Conservation (phyloP, 2,888 invertebrate species). For the Ochlodes sylvanus region DNA sequence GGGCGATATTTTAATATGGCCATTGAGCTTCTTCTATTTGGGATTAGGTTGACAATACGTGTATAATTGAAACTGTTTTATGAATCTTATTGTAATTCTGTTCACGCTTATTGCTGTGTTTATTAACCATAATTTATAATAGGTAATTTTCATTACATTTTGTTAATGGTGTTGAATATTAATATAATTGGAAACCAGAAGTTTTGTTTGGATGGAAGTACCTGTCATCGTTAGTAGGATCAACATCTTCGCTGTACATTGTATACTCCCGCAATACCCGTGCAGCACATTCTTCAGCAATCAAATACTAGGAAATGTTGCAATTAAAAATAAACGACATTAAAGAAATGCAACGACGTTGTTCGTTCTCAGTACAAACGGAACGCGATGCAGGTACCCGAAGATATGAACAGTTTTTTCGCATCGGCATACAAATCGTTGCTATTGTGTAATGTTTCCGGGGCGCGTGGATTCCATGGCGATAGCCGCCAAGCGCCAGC, state of each 20-base stretch:
- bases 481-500: background rate
- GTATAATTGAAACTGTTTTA: constrained; percentile 18
- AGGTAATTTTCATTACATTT: background rate
- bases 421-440: constrained; percentile 42
- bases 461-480: constrained; percentile 4
- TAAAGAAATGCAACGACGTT: constrained; percentile 13
- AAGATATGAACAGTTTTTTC: constrained; percentile 37
- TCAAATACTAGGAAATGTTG: too few species aligned
- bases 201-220: too few species aligned
- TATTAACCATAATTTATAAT: constrained; percentile 15
- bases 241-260: too few species aligned
- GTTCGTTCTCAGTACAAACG: constrained; percentile 20
- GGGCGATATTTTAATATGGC: constrained; percentile 44
- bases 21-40: constrained; percentile 28
- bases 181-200: background rate
- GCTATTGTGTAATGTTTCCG: constrained; percentile 38
- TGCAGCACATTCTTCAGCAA: too few species aligned
- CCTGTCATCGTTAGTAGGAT: too few species aligned
- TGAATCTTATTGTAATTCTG: constrained; percentile 21
- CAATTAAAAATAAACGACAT: constrained; percentile 6
- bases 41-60: constrained; percentile 32
- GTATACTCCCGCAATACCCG: too few species aligned
- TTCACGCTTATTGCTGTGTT: constrained; percentile 13
- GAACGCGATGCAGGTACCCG: constrained; percentile 24
- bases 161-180: constrained; percentile 1